phyloP scores from a whole-genome alignment of 2,113 vertebrate species.

The Phaethornis superciliosus region DNA sequence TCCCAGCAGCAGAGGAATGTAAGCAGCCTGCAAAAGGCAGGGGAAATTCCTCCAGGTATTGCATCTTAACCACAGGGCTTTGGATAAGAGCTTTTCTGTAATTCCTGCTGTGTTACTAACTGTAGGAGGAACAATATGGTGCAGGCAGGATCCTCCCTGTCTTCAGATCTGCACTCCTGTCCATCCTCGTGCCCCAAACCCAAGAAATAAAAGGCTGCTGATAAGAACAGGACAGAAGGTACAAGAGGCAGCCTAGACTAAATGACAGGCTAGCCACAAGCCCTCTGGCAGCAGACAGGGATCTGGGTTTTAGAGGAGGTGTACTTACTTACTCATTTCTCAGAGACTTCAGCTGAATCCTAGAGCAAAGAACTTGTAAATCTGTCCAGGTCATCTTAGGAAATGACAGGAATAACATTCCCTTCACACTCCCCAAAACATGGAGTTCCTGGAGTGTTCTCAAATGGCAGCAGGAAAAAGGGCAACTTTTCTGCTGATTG shows the following conservation, averaged over 20 bases:
- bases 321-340: rapidly evolving
- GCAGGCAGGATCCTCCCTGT: not conserved
- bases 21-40: not conserved
- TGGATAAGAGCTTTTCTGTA: not conserved
- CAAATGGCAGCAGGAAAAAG: rapidly evolving
- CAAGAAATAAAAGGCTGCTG: not conserved
- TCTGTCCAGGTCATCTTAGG: not conserved
- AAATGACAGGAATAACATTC: not conserved
- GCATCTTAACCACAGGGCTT: not conserved
- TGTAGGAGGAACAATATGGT: rapidly evolving
- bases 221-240: not conserved
- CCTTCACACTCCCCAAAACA: not conserved
- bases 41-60: conserved; percentile 20
- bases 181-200: not conserved
- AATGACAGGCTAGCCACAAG: rapidly evolving
- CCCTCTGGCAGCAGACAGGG: not conserved
- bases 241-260: not conserved
- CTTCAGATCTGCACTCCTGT: not conserved
- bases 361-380: not conserved
- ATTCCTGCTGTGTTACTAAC: not conserved
- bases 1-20: conserved; percentile 49
- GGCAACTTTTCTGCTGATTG: not conserved
- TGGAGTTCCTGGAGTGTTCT: not conserved
- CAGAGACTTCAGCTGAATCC: not conserved
- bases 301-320: not conserved